phyloP scores from a whole-genome alignment of 2,797 vertebrate species.

The Brachymystax lenok region DNA sequence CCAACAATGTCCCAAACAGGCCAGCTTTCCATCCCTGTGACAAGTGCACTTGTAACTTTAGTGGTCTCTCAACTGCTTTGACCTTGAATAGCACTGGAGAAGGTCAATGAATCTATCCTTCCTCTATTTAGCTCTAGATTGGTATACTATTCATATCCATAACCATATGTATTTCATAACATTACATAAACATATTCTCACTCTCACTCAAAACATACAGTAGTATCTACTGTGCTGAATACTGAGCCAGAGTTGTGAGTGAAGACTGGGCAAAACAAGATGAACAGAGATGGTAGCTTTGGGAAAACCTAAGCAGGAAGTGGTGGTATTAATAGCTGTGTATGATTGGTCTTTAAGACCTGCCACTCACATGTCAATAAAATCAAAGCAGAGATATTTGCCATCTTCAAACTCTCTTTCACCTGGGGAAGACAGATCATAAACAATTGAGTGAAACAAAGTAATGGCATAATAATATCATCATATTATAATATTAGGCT shows the following conservation, averaged over 20 bases:
- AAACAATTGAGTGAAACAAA: neutral
- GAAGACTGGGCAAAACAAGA: neutral
- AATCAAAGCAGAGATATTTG: conserved; percentile 1
- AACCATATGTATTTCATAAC: neutral
- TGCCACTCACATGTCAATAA: conserved; percentile 10
- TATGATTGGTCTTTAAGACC: neutral
- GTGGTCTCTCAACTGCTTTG: neutral
- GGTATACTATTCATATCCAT: neutral
- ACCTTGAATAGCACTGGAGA: neutral
- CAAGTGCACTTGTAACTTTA: neutral
- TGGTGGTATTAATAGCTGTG: neutral
- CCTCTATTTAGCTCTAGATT: neutral
- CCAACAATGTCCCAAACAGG: neutral
- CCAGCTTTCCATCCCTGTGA: conserved; percentile 1
- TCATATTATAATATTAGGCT: neutral
- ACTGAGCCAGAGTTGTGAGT: neutral
- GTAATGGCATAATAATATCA: neutral
- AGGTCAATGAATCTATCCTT: neutral
- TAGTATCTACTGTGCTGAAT: neutral
- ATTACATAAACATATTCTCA: neutral
- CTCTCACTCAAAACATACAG: neutral
- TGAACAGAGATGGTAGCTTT: neutral
- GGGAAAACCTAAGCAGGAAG: neutral
- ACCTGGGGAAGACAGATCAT: neutral
- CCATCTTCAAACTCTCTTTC: conserved; percentile 1